phyloP scores from a whole-genome alignment of 2,888 invertebrate species.

The Tenthredo mesomela region DNA sequence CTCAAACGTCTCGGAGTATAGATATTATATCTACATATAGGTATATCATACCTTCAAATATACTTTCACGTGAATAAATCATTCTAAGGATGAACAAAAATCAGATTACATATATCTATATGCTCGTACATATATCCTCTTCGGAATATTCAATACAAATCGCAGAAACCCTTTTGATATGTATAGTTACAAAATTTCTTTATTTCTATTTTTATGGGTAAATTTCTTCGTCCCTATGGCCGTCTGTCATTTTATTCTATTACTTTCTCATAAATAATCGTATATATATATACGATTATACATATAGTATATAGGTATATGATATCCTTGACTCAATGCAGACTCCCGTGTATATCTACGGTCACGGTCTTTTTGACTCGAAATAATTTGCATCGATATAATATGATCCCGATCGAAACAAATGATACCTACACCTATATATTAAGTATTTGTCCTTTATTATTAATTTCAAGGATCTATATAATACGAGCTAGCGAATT shows the following conservation, averaged over 20 bases:
- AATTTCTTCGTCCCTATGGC: not conserved
- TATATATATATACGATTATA: too few relatives aligned
- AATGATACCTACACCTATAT: not conserved
- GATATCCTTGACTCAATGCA: not conserved
- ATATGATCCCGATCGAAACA: not conserved
- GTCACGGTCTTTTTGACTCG: not conserved
- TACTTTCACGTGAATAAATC: conserved; percentile 3
- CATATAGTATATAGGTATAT: too few relatives aligned
- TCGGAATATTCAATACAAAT: not conserved
- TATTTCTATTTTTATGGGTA: not conserved
- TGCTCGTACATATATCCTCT: not conserved
- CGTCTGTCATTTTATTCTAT: not conserved
- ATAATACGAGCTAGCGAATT: not conserved
- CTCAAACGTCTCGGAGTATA: not conserved
- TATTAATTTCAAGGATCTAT: not conserved
- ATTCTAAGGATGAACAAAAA: not conserved
- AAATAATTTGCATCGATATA: not conserved
- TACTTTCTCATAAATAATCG: not conserved
- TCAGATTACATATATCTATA: not conserved
- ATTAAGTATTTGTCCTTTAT: not conserved
- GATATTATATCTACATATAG: not conserved
- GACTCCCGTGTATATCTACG: not conserved
- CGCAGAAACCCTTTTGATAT: not conserved
- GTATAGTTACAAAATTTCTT: not conserved
- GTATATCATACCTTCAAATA: not conserved